phyloP scores from a whole-genome alignment of 1,140 invertebrate species.

The Drosophila oshimai region DNA sequence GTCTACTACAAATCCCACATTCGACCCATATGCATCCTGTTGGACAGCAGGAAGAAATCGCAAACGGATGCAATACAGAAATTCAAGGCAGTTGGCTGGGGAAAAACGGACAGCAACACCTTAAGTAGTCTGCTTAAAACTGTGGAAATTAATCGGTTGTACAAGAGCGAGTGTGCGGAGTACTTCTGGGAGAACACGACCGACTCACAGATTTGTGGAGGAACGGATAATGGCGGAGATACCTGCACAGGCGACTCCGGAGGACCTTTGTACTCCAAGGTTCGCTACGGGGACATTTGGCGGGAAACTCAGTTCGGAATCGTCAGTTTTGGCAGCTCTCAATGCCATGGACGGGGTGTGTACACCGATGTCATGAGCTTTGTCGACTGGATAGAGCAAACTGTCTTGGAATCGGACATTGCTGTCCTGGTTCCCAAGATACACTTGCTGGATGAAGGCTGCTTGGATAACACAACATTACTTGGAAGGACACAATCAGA shows the following conservation, averaged over 20 bases:
- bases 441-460: not conserved
- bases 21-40: not conserved
- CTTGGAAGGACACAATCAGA: not conserved
- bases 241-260: not conserved
- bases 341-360: not conserved
- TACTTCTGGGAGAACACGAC: accelerated
- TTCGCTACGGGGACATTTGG: not conserved
- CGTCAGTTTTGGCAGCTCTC: accelerated
- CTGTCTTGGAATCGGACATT: not conserved
- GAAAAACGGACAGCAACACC: not conserved
- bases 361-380: not conserved
- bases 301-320: not conserved
- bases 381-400: not conserved
- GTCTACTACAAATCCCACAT: not conserved
- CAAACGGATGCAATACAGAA: not conserved
- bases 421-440: not conserved
- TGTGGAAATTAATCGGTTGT: not conserved
- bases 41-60: not conserved
- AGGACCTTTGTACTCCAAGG: not conserved
- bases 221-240: not conserved
- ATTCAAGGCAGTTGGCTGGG: not conserved
- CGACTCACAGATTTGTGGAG: not conserved
- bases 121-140: not conserved
- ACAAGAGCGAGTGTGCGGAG: accelerated
- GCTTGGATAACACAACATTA: not conserved